Evolutionary conservation across 2,113 vertebrate genomes (phyloP).

Genomic region (Narcine bancroftii): DNA sequence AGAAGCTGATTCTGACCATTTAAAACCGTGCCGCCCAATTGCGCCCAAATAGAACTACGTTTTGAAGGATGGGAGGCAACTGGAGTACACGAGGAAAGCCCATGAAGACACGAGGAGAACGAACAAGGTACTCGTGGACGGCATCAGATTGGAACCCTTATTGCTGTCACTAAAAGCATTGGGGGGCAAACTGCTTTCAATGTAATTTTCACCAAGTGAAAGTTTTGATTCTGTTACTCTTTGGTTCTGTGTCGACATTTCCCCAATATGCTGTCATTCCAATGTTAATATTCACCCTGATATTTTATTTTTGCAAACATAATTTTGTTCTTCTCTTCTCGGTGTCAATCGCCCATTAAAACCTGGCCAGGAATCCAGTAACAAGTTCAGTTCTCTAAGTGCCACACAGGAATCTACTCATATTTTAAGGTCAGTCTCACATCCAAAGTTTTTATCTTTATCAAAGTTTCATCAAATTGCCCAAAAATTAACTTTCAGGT

Average conservation of each 20-base stretch:
- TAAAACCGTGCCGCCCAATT: too few species aligned
- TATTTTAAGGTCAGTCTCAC: neutral
- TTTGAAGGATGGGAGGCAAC: too few species aligned
- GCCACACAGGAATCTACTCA: neutral
- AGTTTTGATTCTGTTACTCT: neutral
- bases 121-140: too few species aligned
- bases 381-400: neutral
- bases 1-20: too few species aligned
- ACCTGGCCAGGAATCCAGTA: neutral
- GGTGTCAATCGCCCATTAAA: neutral
- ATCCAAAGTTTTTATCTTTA: neutral
- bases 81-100: too few species aligned
- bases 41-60: too few species aligned
- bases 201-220: neutral
- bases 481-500: neutral
- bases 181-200: too few species aligned
- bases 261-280: neutral
- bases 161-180: too few species aligned
- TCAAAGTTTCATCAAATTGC: neutral
- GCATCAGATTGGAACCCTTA: too few species aligned
- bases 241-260: neutral
- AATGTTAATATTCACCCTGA: neutral
- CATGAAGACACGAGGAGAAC: too few species aligned
- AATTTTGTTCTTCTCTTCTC: neutral
- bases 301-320: neutral